These are phyloP conservation scores for Colletes gigas DNA, from an alignment of 1,140 invertebrate species.

Conservation along the genomic window DNA sequence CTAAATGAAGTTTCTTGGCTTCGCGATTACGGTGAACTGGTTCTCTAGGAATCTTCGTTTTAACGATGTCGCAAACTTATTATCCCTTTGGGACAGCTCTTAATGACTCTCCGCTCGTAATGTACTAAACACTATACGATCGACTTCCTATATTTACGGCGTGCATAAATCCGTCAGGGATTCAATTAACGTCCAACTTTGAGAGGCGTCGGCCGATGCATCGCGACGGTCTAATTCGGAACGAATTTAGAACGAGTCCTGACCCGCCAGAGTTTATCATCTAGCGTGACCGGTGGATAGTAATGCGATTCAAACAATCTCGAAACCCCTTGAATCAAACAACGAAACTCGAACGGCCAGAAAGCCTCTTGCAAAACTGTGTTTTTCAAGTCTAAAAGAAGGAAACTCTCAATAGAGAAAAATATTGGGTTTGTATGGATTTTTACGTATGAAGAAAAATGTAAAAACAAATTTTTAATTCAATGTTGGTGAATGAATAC, in stretches of 20 bases:
- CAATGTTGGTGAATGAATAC: too few relatives aligned
- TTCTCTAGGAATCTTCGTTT: constrained; percentile 29
- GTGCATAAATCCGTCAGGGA: constrained; percentile 30
- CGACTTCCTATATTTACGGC: constrained; percentile 29
- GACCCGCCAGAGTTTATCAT: not conserved
- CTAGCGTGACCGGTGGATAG: not conserved
- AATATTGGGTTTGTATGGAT: too few relatives aligned
- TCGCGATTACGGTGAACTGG: constrained; percentile 2
- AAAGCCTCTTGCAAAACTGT: too few relatives aligned
- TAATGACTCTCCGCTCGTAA: not conserved
- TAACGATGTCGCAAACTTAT: constrained; percentile 8
- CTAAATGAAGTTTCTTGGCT: too few relatives aligned
- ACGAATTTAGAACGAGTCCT: constrained; percentile 19
- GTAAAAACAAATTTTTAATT: too few relatives aligned
- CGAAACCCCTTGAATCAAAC: too few relatives aligned
- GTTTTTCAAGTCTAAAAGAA: too few relatives aligned
- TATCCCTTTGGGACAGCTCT: not conserved
- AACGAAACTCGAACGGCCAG: too few relatives aligned
- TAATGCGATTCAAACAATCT: not conserved
- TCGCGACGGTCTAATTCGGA: constrained; percentile 1
- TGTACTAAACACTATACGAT: constrained; percentile 18
- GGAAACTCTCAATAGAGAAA: too few relatives aligned
- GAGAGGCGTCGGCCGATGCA: constrained; percentile 10
- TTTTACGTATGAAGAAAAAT: too few relatives aligned
- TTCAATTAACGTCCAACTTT: constrained; percentile 34